Evolutionary conservation across 2,113 vertebrate species (phyloP).

Genomic region (Paedocypris sp.): DNA sequence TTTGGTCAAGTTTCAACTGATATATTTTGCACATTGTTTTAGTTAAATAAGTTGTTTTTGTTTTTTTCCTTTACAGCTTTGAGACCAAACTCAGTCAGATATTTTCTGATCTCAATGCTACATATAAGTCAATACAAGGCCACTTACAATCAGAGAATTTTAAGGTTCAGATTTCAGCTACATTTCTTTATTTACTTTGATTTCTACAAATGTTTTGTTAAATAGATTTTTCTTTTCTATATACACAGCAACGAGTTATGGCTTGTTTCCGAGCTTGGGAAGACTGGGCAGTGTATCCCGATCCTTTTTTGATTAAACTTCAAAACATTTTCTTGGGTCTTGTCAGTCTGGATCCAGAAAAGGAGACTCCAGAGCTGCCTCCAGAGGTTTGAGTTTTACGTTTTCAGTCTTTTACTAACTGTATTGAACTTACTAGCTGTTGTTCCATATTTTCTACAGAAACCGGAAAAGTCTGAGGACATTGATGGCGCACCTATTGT

Average conservation of each 20-base stretch:
- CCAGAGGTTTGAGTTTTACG: slow-evolving; percentile 40
- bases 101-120: slow-evolving; percentile 93
- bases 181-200: too few relatives aligned
- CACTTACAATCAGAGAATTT: slow-evolving; percentile 97
- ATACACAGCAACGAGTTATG: slow-evolving; percentile 89
- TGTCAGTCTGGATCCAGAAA: slow-evolving; percentile 84
- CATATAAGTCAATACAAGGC: slow-evolving; percentile 95
- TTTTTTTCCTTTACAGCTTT: slow-evolving; percentile 75
- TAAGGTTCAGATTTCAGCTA: too few relatives aligned
- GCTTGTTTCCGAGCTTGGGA: slow-evolving; percentile 97
- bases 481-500: slow-evolving; percentile 93
- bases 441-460: not conserved
- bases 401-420: not conserved
- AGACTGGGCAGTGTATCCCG: slow-evolving; percentile 97
- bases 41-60: not conserved
- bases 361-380: slow-evolving; percentile 51
- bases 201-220: not conserved
- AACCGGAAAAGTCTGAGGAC: slow-evolving; percentile 61
- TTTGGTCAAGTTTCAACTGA: not conserved
- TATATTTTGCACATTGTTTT: not conserved
- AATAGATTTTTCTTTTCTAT: not conserved
- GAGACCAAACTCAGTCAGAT: slow-evolving; percentile 95
- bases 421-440: not conserved
- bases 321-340: slow-evolving; percentile 98
- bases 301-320: slow-evolving; percentile 94